Conservation (phyloP, 2,797 vertebrate genomes). For the Pangasius macronema region DNA sequence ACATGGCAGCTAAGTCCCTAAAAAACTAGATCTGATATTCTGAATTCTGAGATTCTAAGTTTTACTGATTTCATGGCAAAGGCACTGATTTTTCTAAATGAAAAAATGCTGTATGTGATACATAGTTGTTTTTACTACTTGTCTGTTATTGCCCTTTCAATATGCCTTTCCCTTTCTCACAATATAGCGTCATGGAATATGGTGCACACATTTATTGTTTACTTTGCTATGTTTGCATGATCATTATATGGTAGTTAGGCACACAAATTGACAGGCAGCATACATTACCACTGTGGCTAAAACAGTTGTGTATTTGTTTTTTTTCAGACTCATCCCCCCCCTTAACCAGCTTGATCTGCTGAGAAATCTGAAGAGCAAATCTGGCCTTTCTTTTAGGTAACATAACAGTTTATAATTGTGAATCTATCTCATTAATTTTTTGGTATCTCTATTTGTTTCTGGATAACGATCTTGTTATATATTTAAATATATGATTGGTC, state of each 20-base stretch:
- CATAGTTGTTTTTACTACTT: neutral
- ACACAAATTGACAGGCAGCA: neutral
- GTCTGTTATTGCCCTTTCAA: neutral
- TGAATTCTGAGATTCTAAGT: neutral
- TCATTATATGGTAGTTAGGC: neutral
- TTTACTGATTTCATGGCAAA: neutral
- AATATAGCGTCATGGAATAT: neutral
- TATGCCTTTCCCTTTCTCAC: neutral
- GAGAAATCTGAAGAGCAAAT: slow-evolving; percentile 96
- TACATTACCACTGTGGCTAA: slow-evolving; percentile 10
- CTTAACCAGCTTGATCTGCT: slow-evolving; percentile 94
- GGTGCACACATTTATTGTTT: neutral
- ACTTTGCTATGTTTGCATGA: slow-evolving; percentile 5
- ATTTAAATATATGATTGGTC: slow-evolving; percentile 17
- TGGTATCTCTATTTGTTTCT: neutral
- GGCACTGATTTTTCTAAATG: neutral
- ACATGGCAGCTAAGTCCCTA: neutral
- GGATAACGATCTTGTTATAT: neutral
- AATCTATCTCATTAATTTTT: neutral
- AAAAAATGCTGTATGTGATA: neutral
- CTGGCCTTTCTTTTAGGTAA: slow-evolving; percentile 95
- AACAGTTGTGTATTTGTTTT: slow-evolving; percentile 26
- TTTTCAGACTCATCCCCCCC: slow-evolving; percentile 89
- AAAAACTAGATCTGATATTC: neutral
- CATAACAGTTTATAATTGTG: neutral